These are phyloP conservation scores for Bactericera cockerelli DNA, from an alignment of 1,140 invertebrate genomes.

Conservation along the genomic window DNA sequence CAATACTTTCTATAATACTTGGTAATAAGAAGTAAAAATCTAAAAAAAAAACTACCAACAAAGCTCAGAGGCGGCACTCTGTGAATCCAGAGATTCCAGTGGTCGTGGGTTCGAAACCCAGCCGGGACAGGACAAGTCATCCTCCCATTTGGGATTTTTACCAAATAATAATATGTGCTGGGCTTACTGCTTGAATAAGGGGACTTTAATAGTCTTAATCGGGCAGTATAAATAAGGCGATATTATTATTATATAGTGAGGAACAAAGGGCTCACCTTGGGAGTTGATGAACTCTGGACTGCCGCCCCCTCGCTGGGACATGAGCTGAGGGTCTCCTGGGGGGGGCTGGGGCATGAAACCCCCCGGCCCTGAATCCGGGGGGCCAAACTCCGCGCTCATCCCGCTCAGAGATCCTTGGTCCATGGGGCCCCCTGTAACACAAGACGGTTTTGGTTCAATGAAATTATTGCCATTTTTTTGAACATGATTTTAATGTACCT, in stretches of 20 bases:
- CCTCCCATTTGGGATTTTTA: background rate
- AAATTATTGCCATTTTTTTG: background rate
- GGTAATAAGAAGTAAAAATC: too few species aligned
- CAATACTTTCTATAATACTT: too few species aligned
- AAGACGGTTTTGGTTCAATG: background rate
- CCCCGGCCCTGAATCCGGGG: constrained; percentile 43
- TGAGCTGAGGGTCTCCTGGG: constrained; percentile 25
- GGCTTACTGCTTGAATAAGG: too few species aligned
- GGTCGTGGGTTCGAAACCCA: too few species aligned
- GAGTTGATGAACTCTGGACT: constrained; percentile 25
- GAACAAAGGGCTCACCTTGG: constrained; percentile 23
- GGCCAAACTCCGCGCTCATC: constrained; percentile 43
- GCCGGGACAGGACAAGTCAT: background rate
- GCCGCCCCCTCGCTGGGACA: constrained; percentile 20
- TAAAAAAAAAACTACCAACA: too few species aligned
- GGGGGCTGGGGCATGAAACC: constrained; percentile 37
- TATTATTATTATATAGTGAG: too few species aligned
- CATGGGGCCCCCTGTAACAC: constrained; percentile 41
- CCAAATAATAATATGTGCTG: too few species aligned
- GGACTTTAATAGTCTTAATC: too few species aligned
- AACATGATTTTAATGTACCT: background rate
- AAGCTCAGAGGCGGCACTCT: too few species aligned
- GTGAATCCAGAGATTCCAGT: too few species aligned
- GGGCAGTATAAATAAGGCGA: too few species aligned
- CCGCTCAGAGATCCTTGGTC: constrained; percentile 43